These are phyloP conservation scores for Sarcophaga subvicina DNA, from an alignment of 2,888 invertebrate species.

Conservation along the genomic window DNA sequence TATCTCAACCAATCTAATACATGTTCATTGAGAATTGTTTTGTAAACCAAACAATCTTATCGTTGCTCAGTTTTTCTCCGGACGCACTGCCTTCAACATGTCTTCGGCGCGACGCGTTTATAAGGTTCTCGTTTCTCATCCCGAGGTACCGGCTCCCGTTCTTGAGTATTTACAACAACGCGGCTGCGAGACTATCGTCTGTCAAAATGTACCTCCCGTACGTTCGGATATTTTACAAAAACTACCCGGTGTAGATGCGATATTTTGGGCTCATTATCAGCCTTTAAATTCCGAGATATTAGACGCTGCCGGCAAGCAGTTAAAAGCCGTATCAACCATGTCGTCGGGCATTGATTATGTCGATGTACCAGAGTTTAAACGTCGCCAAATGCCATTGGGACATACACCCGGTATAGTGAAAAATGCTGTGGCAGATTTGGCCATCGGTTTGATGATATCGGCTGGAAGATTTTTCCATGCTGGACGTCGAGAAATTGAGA, in stretches of 20 bases:
- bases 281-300: slow-evolving; percentile 78
- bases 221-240: slow-evolving; percentile 78
- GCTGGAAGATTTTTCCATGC: slow-evolving; percentile 90
- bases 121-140: slow-evolving; percentile 86
- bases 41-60: neutral
- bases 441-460: slow-evolving; percentile 89
- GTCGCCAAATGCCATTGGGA: slow-evolving; percentile 88
- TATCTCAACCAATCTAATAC: neutral
- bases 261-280: slow-evolving; percentile 80
- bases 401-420: slow-evolving; percentile 90
- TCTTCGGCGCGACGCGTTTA: slow-evolving; percentile 73
- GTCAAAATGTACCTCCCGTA: slow-evolving; percentile 76
- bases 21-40: too few species aligned
- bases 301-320: slow-evolving; percentile 83
- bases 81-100: slow-evolving; percentile 48
- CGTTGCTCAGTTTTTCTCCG: slow-evolving; percentile 11
- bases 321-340: slow-evolving; percentile 91
- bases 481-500: slow-evolving; percentile 86
- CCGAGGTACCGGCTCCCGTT: slow-evolving; percentile 86
- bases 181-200: slow-evolving; percentile 77
- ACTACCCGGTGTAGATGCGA: slow-evolving; percentile 78
- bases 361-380: slow-evolving; percentile 87
- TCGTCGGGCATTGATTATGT: slow-evolving; percentile 94
- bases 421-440: slow-evolving; percentile 91
- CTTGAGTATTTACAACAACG: slow-evolving; percentile 85